phyloP scores from a whole-genome alignment of 1,140 invertebrate genomes.

The Bombus haemorrhoidalis region DNA sequence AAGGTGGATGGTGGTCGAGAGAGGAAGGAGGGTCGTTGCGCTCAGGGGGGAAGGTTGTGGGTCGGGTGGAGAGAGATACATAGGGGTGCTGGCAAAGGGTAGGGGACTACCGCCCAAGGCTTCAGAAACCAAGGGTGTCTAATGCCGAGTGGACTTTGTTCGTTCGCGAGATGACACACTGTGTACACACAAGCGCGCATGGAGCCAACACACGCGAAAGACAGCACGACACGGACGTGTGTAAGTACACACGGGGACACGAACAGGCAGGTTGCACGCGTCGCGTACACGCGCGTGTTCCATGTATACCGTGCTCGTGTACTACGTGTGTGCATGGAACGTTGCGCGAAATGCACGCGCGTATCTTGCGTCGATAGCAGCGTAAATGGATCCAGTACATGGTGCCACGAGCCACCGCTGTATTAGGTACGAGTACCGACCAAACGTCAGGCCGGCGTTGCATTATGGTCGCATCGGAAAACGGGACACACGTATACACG shows the following conservation, averaged over 20 bases:
- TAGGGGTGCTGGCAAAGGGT: constrained; percentile 75
- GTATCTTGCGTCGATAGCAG: constrained; percentile 50
- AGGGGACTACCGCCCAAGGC: constrained; percentile 75
- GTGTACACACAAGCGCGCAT: constrained; percentile 30
- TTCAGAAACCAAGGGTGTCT: constrained; percentile 78
- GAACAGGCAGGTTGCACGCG: constrained; percentile 5
- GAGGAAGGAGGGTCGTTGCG: constrained; percentile 54
- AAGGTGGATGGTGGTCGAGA: constrained; percentile 53
- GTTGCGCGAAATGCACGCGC: constrained; percentile 46
- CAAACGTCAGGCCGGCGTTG: constrained; percentile 47
- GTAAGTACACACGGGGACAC: not conserved
- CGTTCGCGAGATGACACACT: constrained; percentile 74
- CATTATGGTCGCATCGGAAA: constrained; percentile 49
- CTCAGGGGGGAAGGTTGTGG: constrained; percentile 51
- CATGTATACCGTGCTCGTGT: not conserved
- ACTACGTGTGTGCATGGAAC: not conserved
- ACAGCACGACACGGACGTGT: not conserved
- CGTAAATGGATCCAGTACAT: constrained; percentile 48
- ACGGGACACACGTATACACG: constrained; percentile 27
- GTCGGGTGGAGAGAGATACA: constrained; percentile 69
- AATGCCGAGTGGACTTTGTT: constrained; percentile 79
- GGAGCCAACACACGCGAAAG: not conserved
- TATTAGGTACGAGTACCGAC: constrained; percentile 46
- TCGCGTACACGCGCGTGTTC: constrained; percentile 7
- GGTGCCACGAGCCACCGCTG: constrained; percentile 12